Evolutionary conservation across 2,888 invertebrate species (phyloP).

Genomic region (Pyrochroa serraticornis): DNA sequence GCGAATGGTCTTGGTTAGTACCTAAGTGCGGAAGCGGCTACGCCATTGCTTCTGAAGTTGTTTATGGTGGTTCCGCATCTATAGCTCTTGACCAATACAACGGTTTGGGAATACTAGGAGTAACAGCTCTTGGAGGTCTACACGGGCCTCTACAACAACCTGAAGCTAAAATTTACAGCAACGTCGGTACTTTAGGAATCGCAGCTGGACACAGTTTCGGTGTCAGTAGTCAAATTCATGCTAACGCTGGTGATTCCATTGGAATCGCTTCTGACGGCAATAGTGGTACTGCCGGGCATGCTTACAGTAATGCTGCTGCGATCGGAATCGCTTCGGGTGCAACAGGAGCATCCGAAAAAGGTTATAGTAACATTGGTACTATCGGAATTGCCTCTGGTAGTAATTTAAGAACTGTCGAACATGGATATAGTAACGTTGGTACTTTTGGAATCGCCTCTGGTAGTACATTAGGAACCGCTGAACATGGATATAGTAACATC

Average conservation of each 20-base stretch:
- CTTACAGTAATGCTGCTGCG: no score
- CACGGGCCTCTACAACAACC: constrained; percentile 45
- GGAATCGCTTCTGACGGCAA: constrained; percentile 2
- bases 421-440: neutral
- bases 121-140: constrained; percentile 49
- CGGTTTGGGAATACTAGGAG: constrained; percentile 50
- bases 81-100: constrained; percentile 47
- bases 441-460: no score
- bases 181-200: constrained; percentile 35
- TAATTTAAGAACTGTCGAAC: neutral
- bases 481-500: no score
- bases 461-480: no score
- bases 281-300: neutral
- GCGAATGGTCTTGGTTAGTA: constrained; percentile 83
- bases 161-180: constrained; percentile 45
- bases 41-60: constrained; percentile 58
- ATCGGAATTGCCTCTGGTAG: neutral
- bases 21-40: constrained; percentile 58
- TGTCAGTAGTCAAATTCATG: constrained; percentile 6
- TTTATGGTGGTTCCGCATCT: constrained; percentile 60
- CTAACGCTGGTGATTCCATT: neutral
- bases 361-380: neutral
- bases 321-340: no score
- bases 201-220: constrained; percentile 22
- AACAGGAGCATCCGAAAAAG: no score